A percentile compares a stretch with the other conserved stretches of the same genome.
phyloP scores from a whole-genome alignment of 2,888 invertebrate species.

The Chymomyza caudatula region DNA sequence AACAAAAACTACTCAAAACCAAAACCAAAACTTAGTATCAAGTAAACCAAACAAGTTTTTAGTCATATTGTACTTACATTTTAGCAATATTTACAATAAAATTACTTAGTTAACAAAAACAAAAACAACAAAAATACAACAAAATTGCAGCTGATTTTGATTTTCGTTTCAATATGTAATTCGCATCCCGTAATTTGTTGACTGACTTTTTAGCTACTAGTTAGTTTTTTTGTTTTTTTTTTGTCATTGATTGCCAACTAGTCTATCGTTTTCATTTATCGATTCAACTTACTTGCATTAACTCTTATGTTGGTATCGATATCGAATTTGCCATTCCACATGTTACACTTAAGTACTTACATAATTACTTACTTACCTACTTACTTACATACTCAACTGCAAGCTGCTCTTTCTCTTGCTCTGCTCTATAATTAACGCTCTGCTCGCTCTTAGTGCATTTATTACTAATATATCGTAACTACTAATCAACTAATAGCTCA shows the following conservation, averaged over 20 bases:
- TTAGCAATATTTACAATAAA: neutral
- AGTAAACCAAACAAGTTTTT: neutral
- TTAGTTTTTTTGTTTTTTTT: neutral
- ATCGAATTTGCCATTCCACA: neutral
- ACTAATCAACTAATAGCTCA: neutral
- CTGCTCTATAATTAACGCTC: neutral
- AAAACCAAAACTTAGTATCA: neutral
- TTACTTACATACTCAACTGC: neutral
- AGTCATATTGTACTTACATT: neutral
- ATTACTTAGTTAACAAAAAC: neutral
- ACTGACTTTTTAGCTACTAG: conserved; percentile 44
- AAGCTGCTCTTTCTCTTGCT: neutral
- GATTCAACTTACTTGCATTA: neutral
- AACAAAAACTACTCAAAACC: neutral
- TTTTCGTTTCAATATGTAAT: conserved; percentile 8
- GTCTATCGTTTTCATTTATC: neutral
- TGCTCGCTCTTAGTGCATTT: neutral
- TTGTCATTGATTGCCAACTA: too few relatives aligned
- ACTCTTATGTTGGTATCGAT: neutral
- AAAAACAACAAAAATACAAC: neutral
- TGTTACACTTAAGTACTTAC: neutral
- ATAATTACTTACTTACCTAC: neutral
- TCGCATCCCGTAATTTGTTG: conserved; percentile 52
- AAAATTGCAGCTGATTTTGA: neutral
- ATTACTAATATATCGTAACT: neutral